These are phyloP conservation scores for Cryptophagus acutangulus DNA, from an alignment of 2,888 invertebrate species.

Conservation along the genomic window DNA sequence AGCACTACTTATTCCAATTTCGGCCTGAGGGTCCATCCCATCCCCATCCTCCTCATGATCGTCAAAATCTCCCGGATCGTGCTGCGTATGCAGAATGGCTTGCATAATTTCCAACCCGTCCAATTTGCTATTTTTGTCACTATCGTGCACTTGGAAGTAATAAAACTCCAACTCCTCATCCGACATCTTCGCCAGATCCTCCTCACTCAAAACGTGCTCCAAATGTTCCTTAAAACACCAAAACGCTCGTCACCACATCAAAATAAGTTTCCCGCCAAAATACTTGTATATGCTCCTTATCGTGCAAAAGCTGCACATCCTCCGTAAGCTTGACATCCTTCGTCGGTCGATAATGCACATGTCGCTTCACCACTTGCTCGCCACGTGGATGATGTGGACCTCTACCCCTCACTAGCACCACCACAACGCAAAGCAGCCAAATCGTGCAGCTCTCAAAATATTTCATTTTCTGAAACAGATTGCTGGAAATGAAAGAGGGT, in stretches of 20 bases:
- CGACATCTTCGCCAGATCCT: slow-evolving; percentile 66
- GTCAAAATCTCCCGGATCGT: slow-evolving; percentile 56
- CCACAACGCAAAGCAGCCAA: slow-evolving; percentile 4
- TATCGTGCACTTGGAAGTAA: slow-evolving; percentile 84
- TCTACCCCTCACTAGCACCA: slow-evolving; percentile 33
- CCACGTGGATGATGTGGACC: slow-evolving; percentile 65
- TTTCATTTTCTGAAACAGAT: slow-evolving; percentile 3
- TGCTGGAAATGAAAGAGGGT: slow-evolving; percentile 23
- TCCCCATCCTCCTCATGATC: slow-evolving; percentile 46
- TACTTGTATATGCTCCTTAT: slow-evolving; percentile 59
- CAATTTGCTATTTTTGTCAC: slow-evolving; percentile 80
- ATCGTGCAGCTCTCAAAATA: slow-evolving; percentile 3
- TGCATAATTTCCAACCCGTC: slow-evolving; percentile 87
- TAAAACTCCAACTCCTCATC: slow-evolving; percentile 82
- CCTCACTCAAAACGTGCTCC: slow-evolving; percentile 45
- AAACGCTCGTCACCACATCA: not conserved
- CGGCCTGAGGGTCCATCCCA: slow-evolving; percentile 28
- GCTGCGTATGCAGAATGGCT: slow-evolving; percentile 71
- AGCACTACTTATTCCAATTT: no score
- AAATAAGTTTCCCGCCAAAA: slow-evolving; percentile 19
- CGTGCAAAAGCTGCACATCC: slow-evolving; percentile 68
- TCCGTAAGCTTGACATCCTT: slow-evolving; percentile 60
- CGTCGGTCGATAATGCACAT: slow-evolving; percentile 59
- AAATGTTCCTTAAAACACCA: slow-evolving; percentile 41
- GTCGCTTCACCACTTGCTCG: slow-evolving; percentile 46